Evolutionary conservation across 2,888 invertebrate genomes (phyloP), one percentile per base, ranked within the genome.

Genomic region (Apamea crenata): DNA sequence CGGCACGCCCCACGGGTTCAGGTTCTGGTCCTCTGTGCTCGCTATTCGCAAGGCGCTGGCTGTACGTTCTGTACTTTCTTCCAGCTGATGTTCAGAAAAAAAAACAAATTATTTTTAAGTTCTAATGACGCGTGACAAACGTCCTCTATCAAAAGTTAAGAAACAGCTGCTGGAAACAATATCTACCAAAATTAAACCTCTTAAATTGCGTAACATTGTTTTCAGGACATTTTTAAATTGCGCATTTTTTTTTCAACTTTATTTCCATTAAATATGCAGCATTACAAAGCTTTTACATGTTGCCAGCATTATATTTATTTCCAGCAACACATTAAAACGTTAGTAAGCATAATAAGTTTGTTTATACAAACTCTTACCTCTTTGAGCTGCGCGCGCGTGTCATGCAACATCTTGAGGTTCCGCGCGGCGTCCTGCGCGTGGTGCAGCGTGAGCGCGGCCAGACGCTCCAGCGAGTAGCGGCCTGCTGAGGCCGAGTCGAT

Each of bases 401-500:
- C 95, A n/a, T 92, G 89, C 73, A 96, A 88, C 91, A 92, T 89
- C 82, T 92, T 92, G 77, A 90, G 89, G 78, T 93, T 90, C 2
- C 96, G 74, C 1, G 96, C 96, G 25, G 95, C 94, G 82, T 95
- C 96, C 80, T 95, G 95, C 67, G 96, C 96, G 90, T 95, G 94
- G n/a, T 93, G 94, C 79, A 96, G 89, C 63, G 96, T 92, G 1
- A 93, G 91, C 21, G 91, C 91, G 8, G 94, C 92, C 50, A 96
- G 90, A 18, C 94, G 92, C 88, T 95, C 93, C 44, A 96, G 87
- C 6, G 94, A 93, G 91, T 94, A 96, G 29, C 95, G 94, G 0
- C 93, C 95, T 36, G 94, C 93, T 69, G 94, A 94, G 7, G 88
- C 91, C 0, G 89, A 87, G 25, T 93, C 93, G 14, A 96, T 90